Evolutionary conservation across 1,140 invertebrate genomes (phyloP).

Genomic region (Calliopsis andreniformis): DNA sequence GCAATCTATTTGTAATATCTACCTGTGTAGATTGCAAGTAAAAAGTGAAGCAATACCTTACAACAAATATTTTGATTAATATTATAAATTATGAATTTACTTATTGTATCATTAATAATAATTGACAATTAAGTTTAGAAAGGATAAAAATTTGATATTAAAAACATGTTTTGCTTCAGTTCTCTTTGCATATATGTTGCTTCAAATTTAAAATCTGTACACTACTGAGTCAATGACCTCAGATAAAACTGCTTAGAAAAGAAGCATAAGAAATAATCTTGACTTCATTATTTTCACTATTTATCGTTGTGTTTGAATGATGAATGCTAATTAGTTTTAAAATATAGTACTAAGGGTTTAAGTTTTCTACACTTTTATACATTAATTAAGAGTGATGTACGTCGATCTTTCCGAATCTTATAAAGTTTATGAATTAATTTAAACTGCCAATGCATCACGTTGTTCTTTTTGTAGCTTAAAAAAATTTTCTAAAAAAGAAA

Average conservation of each 20-base stretch:
- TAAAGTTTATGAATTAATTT: neutral
- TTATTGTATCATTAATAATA: neutral
- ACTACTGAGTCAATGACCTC: neutral
- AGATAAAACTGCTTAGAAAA: neutral
- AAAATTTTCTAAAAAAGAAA: neutral
- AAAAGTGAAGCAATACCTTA: neutral
- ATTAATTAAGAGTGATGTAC: constrained; percentile 7
- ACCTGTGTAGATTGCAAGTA: neutral
- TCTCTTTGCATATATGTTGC: neutral
- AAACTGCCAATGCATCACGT: neutral
- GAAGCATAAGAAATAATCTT: neutral
- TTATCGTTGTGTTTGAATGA: constrained; percentile 33
- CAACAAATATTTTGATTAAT: neutral
- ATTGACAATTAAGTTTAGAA: constrained; percentile 7
- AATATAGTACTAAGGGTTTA: constrained; percentile 9
- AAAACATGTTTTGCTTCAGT: neutral
- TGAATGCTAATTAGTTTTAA: constrained; percentile 11
- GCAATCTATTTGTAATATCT: neutral
- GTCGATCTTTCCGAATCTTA: neutral
- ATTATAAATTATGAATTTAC: neutral
- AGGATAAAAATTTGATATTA: neutral
- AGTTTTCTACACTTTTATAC: neutral
- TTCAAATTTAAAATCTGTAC: neutral
- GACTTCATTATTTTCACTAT: neutral
- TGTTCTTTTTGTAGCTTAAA: neutral